Evolutionary conservation across 2,113 vertebrate genomes (phyloP).

Genomic region (Argyrosomus japonicus): DNA sequence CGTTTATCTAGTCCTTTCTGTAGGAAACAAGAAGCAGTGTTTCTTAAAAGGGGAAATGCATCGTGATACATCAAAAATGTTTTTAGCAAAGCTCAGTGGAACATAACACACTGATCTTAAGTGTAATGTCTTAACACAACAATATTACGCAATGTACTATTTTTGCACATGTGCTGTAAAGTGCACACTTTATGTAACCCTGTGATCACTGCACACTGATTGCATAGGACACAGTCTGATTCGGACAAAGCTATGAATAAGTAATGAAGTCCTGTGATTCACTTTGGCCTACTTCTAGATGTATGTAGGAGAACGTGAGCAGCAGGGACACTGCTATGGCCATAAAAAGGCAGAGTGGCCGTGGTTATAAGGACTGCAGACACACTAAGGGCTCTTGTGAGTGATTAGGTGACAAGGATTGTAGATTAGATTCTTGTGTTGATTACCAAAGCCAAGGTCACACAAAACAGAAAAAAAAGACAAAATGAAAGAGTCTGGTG

Average conservation of each 20-base stretch:
- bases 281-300: conserved; percentile 62
- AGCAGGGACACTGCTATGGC: conserved; percentile 25
- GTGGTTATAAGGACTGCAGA: conserved; percentile 47
- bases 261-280: conserved; percentile 58
- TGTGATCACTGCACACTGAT: conserved; percentile 36
- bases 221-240: conserved; percentile 38
- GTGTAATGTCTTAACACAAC: neutral
- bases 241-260: conserved; percentile 68
- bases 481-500: conserved; percentile 34
- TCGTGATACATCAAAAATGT: conserved; percentile 1
- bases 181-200: conserved; percentile 35
- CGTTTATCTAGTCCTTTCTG: conserved; percentile 25
- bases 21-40: conserved; percentile 1
- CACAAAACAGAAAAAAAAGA: conserved; percentile 33
- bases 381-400: conserved; percentile 64
- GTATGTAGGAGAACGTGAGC: conserved; percentile 38
- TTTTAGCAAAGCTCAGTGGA: neutral
- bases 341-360: conserved; percentile 46
- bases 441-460: conserved; percentile 76
- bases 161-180: neutral
- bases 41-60: neutral
- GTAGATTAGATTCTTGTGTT: conserved; percentile 70
- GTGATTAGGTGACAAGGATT: conserved; percentile 67
- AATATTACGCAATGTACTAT: neutral
- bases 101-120: neutral